These are phyloP conservation scores for Atherinomorus stipes DNA, from an alignment of 2,113 vertebrate genomes.

Conservation along the genomic window DNA sequence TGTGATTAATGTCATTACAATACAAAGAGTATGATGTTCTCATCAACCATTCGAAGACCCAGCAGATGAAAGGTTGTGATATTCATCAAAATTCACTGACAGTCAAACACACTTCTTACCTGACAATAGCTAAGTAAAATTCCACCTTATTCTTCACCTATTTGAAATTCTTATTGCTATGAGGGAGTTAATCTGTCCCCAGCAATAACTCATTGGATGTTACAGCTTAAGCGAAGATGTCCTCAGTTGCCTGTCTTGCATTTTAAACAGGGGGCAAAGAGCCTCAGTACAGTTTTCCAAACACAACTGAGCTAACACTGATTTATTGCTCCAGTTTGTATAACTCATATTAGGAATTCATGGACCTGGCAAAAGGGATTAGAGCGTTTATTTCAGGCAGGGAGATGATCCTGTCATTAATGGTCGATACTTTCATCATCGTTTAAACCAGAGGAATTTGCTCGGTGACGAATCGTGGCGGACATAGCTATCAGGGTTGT, in stretches of 20 bases:
- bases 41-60: slow-evolving; percentile 57
- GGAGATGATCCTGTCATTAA: slow-evolving; percentile 99
- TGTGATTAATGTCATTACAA: slow-evolving; percentile 72
- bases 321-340: slow-evolving; percentile 99
- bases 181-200: slow-evolving; percentile 89
- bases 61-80: slow-evolving; percentile 68
- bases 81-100: slow-evolving; percentile 63
- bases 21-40: slow-evolving; percentile 62
- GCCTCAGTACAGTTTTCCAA: slow-evolving; percentile 93
- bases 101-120: slow-evolving; percentile 57
- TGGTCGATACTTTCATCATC: slow-evolving; percentile 99
- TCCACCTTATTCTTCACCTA: slow-evolving; percentile 77
- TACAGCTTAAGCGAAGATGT: slow-evolving; percentile 92
- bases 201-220: slow-evolving; percentile 93
- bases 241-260: slow-evolving; percentile 91
- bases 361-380: slow-evolving; percentile 99
- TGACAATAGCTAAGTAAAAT: slow-evolving; percentile 64
- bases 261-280: slow-evolving; percentile 93
- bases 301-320: slow-evolving; percentile 99
- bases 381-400: slow-evolving; percentile 99
- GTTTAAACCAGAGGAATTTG: slow-evolving; percentile 99
- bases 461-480: slow-evolving; percentile 94
- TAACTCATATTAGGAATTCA: slow-evolving; percentile 99
- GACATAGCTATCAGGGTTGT: slow-evolving; percentile 96
- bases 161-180: slow-evolving; percentile 89